Evolutionary conservation across 2,888 invertebrate species (phyloP).

Genomic region (Sericinus montela): DNA sequence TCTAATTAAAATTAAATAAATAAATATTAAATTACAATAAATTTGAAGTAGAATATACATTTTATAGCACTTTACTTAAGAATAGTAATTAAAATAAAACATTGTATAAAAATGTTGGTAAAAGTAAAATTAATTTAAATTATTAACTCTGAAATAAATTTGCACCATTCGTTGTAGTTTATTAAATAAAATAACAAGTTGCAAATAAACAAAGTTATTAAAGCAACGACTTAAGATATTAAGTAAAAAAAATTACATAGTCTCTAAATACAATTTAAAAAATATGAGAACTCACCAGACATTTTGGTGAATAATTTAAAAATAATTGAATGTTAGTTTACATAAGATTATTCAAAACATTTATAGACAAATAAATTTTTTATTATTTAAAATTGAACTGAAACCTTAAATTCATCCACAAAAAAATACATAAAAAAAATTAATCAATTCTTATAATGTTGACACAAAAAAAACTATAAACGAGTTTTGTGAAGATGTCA

Average conservation of each 20-base stretch:
- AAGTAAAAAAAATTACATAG: too few species aligned
- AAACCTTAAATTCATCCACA: not conserved
- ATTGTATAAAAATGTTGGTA: slow-evolving; percentile 9
- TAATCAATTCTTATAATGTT: slow-evolving; percentile 13
- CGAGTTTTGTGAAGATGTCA: slow-evolving; percentile 54
- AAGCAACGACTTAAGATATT: too few species aligned
- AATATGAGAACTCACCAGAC: too few species aligned
- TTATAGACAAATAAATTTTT: too few species aligned
- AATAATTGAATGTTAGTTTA: too few species aligned
- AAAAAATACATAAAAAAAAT: not conserved
- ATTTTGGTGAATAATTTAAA: too few species aligned
- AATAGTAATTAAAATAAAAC: slow-evolving; percentile 8
- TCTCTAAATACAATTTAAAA: too few species aligned
- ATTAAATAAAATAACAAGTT: too few species aligned
- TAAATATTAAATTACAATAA: slow-evolving; percentile 3
- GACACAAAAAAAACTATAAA: slow-evolving; percentile 26
- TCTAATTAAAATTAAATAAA: slow-evolving; percentile 10
- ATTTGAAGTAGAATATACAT: not conserved
- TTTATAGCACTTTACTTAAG: not conserved
- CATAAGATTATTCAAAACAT: too few species aligned
- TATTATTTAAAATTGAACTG: not conserved
- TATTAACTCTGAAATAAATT: slow-evolving; percentile 44
- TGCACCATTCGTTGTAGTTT: slow-evolving; percentile 46
- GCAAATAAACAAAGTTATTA: too few species aligned
- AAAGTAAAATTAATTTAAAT: slow-evolving; percentile 27